These are phyloP conservation scores for Drosophila seclusa DNA, from an alignment of 2,888 invertebrate genomes.

Conservation along the genomic window DNA sequence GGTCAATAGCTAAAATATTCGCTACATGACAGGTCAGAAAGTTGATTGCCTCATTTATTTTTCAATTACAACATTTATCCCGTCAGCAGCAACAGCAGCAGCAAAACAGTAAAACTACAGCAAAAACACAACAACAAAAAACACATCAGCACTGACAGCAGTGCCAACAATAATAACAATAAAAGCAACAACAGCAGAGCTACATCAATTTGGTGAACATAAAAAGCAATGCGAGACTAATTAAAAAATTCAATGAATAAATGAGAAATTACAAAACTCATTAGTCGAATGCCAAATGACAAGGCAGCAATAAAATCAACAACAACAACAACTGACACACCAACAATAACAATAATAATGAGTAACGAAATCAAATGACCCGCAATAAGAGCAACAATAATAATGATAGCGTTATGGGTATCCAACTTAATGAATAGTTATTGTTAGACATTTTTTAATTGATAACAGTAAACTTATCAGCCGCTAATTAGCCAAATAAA, in stretches of 20 bases:
- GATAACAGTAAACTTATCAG: neutral
- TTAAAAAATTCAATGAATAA: constrained; percentile 80
- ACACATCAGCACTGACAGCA: constrained; percentile 19
- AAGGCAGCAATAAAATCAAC: constrained; percentile 51
- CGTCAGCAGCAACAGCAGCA: constrained; percentile 45
- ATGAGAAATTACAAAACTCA: constrained; percentile 79
- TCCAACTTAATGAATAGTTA: constrained; percentile 39
- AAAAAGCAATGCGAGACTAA: constrained; percentile 72
- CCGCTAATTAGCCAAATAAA: neutral
- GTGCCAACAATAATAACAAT: constrained; percentile 20
- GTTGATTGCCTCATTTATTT: constrained; percentile 79
- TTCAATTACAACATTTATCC: constrained; percentile 80
- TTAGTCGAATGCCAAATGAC: constrained; percentile 69
- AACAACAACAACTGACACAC: constrained; percentile 29
- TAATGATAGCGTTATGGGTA: constrained; percentile 36
- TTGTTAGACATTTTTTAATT: neutral
- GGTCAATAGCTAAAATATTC: constrained; percentile 80
- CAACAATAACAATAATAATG: constrained; percentile 44
- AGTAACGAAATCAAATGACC: constrained; percentile 53
- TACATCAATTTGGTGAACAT: constrained; percentile 41
- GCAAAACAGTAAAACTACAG: constrained; percentile 20
- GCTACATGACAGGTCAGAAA: constrained; percentile 79
- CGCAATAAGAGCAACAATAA: constrained; percentile 45
- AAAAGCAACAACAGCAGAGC: constrained; percentile 10
- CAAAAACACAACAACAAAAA: constrained; percentile 22